Evolutionary conservation across 2,888 invertebrate genomes (phyloP), one percentile per base, ranked within the genome.

Genomic region (Lacanobia wlatinum): DNA sequence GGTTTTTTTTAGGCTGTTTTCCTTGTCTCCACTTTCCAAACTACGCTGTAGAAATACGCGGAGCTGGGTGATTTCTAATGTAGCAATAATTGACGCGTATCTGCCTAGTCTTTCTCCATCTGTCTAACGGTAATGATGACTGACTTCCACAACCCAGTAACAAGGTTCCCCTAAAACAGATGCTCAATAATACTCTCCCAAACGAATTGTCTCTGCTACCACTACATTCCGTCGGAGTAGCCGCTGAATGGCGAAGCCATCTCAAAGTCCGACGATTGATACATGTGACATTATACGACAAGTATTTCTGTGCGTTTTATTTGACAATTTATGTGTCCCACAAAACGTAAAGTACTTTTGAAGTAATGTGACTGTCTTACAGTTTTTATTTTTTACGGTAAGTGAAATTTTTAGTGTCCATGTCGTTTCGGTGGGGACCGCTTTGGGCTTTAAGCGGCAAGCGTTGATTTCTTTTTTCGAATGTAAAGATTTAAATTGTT

Each of bases 261-360:
- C 65, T 68, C 66, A 60, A 65, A 80, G 76, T 62, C 63, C 73
- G 86, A 73, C 89, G 88, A 90, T 88, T 90, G 90, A 90, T 88
- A 82, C 88, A 90, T 90, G 88, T 85, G 80, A 87, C 87, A 83
- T 78, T 87, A 86, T 76, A 84, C 70, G 80, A 72, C 78, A 60
- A 56, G 40, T 61, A 65, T 76, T 60, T 71, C 56, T 77, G 70
- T 75, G 34, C 52, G 66, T 82, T 79, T 85, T 87, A 74, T 84
- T 87, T 82, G 72, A 83, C 82, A 84, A 81, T 86, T 87, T 86
- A 82, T 84, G 80, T 79, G 76, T 73, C 69, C 70, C 60, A 75
- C 68, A 70, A 70, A 70, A 77, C 69, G 82, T 78, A 81, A 77
- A 79, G 74, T 83, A 76, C 73, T 73, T 73, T 70, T 74, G 73